Evolutionary conservation across 2,113 vertebrate genomes (phyloP).

Genomic region (Polypterus bichir): DNA sequence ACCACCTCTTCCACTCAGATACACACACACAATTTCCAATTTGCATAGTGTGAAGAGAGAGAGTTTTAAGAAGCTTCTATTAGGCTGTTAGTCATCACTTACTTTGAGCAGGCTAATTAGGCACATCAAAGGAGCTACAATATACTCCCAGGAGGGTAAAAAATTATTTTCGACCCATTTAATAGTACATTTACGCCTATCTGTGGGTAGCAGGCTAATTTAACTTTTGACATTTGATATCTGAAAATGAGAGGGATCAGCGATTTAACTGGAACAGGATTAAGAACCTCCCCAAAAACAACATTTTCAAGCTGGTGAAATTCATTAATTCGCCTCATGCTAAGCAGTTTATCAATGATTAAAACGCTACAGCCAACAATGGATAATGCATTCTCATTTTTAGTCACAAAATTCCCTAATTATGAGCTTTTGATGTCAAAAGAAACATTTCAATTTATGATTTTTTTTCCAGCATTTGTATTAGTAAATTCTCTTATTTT

Average conservation of each 20-base stretch:
- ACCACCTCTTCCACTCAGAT: constrained; percentile 2
- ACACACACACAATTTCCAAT: constrained; percentile 10
- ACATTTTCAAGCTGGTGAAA: constrained; percentile 44
- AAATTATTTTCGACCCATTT: constrained; percentile 30
- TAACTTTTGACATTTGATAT: constrained; percentile 72
- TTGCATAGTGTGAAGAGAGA: constrained; percentile 16
- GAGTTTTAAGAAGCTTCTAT: constrained; percentile 14
- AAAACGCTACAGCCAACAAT: constrained; percentile 41
- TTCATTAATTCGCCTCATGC: constrained; percentile 57
- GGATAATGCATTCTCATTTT: constrained; percentile 24
- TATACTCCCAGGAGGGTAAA: constrained; percentile 20
- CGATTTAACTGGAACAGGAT: constrained; percentile 67
- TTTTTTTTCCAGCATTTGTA: constrained; percentile 1
- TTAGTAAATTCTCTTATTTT: constrained; percentile 37
- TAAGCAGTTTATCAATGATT: constrained; percentile 68
- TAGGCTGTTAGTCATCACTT: constrained; percentile 39
- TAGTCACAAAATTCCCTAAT: background rate
- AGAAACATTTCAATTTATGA: constrained; percentile 3
- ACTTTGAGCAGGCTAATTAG: constrained; percentile 49
- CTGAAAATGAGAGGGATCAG: constrained; percentile 64
- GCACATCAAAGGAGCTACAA: constrained; percentile 56
- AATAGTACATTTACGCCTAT: constrained; percentile 61
- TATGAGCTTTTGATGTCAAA: background rate
- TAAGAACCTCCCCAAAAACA: constrained; percentile 37
- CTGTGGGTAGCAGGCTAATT: constrained; percentile 64